Percentiles rank a stretch among this genome's conserved stretches.
phyloP scores from a whole-genome alignment of 2,888 invertebrate species.

The Bruchidius siliquastri region DNA sequence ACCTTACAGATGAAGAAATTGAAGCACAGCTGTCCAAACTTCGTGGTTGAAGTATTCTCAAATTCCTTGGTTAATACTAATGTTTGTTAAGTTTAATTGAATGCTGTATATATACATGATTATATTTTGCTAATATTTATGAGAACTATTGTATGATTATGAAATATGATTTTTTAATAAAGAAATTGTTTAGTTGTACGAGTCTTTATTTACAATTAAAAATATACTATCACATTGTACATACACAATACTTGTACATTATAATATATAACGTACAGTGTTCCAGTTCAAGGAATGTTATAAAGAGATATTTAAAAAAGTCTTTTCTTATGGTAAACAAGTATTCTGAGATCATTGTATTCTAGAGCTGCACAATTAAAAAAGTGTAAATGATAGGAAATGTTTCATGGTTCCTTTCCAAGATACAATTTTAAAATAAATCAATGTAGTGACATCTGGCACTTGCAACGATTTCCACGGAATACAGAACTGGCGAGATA shows the following conservation, averaged over 20 bases:
- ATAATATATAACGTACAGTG: neutral
- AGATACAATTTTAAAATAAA: no score
- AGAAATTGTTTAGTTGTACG: neutral
- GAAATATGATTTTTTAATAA: neutral
- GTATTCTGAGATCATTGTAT: neutral
- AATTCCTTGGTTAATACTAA: neutral
- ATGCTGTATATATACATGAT: neutral
- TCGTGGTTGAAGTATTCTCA: slow-evolving; percentile 27
- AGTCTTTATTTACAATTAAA: neutral
- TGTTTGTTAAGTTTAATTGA: neutral
- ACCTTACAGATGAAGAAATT: slow-evolving; percentile 63
- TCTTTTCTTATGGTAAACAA: neutral
- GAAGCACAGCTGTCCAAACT: slow-evolving; percentile 65
- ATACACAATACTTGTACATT: neutral
- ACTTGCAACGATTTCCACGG: no score
- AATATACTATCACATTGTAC: neutral
- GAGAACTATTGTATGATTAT: neutral
- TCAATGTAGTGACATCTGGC: no score
- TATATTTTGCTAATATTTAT: neutral
- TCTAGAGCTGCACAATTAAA: neutral
- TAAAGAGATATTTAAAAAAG: neutral
- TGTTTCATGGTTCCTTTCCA: no score
- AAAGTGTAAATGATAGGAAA: no score
- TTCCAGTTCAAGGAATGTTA: neutral
- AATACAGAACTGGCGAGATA: no score